Percentiles rank a stretch among this genome's conserved stretches.
phyloP scores from a whole-genome alignment of 64 coral and sea anemone species.

The Porites australiensis region DNA sequence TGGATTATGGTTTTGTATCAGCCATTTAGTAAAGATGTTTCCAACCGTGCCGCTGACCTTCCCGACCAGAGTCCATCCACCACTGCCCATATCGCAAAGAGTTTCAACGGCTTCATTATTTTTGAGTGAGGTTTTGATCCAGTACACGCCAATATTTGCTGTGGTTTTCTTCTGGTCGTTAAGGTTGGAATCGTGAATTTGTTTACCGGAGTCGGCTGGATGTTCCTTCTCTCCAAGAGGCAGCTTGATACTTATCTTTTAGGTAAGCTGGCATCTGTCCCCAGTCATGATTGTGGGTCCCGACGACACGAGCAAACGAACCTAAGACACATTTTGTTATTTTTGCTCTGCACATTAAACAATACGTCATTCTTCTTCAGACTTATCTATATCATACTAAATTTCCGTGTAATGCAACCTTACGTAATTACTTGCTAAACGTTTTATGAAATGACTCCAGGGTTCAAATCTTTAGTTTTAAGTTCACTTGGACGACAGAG shows the following conservation, averaged over 20 bases:
- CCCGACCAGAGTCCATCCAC: conserved; percentile 78
- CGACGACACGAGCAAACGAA: background rate
- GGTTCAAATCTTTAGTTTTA: too few species aligned
- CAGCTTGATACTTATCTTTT: background rate
- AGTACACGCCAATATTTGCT: conserved; percentile 61
- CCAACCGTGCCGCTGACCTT: conserved; percentile 59
- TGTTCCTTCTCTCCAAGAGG: conserved; percentile 35
- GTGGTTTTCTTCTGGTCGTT: conserved; percentile 3
- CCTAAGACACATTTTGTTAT: background rate
- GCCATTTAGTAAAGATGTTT: conserved; percentile 52
- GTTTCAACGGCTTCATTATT: conserved; percentile 22
- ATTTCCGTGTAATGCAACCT: too few species aligned
- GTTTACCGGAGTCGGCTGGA: conserved; percentile 72
- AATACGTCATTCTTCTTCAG: too few species aligned
- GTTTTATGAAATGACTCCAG: too few species aligned
- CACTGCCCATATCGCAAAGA: conserved; percentile 66
- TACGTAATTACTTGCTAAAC: too few species aligned
- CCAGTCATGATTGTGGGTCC: background rate
- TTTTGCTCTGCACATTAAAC: too few species aligned
- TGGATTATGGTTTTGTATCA: conserved; percentile 41
- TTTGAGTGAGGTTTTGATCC: conserved; percentile 58
- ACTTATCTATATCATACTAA: too few species aligned
- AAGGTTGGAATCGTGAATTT: conserved; percentile 62
- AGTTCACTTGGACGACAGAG: too few species aligned
- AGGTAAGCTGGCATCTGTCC: conserved; percentile 9